Percentiles rank a stretch among this genome's conserved stretches.
These are phyloP conservation scores for Cybosia mesomella DNA, from an alignment of 2,888 invertebrate genomes.

Conservation along the genomic window DNA sequence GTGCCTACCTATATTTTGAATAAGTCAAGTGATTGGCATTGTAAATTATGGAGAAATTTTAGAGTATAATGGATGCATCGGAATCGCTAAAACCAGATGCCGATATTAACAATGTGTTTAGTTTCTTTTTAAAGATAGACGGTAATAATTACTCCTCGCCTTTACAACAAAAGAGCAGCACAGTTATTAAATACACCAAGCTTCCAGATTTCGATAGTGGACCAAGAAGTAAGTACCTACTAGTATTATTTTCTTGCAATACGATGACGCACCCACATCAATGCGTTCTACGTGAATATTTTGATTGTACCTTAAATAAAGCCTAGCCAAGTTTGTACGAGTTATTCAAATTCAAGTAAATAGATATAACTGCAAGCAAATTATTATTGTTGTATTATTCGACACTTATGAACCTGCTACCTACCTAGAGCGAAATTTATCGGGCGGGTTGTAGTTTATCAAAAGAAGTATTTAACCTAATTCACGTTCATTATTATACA, in stretches of 20 bases:
- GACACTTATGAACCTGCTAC: too few relatives aligned
- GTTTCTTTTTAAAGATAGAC: conserved; percentile 64
- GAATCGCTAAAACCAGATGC: conserved; percentile 66
- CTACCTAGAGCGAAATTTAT: not conserved
- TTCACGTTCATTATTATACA: too few relatives aligned
- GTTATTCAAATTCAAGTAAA: not conserved
- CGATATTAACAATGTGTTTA: conserved; percentile 62
- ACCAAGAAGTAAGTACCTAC: conserved; percentile 67
- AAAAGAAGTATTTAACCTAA: not conserved
- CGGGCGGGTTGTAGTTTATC: not conserved
- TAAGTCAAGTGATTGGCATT: conserved; percentile 37
- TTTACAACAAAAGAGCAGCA: conserved; percentile 64
- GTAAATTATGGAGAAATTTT: conserved; percentile 45
- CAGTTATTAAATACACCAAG: conserved; percentile 77
- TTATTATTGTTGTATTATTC: not conserved
- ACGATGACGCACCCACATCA: conserved; percentile 21
- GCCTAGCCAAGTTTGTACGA: not conserved
- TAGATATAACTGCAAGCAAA: not conserved
- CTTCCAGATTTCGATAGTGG: conserved; percentile 73
- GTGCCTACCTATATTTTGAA: conserved; percentile 17
- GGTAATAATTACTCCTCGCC: conserved; percentile 57
- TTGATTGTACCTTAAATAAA: not conserved
- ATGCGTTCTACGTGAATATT: not conserved
- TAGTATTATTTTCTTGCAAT: conserved; percentile 21
- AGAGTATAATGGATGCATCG: conserved; percentile 76